Evolutionary conservation across 2,797 vertebrate species (phyloP).

Genomic region (Phataginus tetradactyla): DNA sequence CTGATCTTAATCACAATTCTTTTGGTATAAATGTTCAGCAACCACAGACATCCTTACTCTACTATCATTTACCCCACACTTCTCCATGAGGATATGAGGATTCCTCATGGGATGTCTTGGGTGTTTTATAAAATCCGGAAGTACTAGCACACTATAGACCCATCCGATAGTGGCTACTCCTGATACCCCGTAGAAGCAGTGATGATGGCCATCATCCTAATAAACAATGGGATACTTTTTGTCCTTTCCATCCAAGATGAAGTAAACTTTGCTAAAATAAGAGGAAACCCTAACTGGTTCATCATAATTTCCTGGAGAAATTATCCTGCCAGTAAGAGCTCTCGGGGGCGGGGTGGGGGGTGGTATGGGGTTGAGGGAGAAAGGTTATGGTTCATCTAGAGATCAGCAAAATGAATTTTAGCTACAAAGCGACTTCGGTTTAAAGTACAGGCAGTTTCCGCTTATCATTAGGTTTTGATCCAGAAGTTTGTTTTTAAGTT

Average conservation of each 20-base stretch:
- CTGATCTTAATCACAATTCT: neutral
- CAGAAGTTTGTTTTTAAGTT: neutral
- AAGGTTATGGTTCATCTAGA: neutral
- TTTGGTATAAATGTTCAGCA: neutral
- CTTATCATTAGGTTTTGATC: conserved; percentile 23
- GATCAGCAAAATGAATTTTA: neutral
- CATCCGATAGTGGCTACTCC: neutral
- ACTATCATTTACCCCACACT: neutral
- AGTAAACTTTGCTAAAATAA: conserved; percentile 23
- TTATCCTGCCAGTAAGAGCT: conserved; percentile 31
- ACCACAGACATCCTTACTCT: neutral
- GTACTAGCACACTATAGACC: too few species aligned
- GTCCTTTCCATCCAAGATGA: neutral
- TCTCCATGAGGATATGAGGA: neutral
- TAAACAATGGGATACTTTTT: neutral
- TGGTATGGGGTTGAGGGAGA: neutral
- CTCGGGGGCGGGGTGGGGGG: neutral
- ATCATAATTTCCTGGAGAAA: neutral
- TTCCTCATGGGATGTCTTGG: neutral
- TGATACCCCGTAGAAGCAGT: too few species aligned
- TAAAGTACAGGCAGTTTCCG: conserved; percentile 47
- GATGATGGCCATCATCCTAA: neutral
- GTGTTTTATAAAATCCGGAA: neutral
- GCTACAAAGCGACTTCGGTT: neutral
- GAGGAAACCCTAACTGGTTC: conserved; percentile 6